Conservation (phyloP, 2,888 invertebrate genomes). For the Nemoura dubitans region DNA sequence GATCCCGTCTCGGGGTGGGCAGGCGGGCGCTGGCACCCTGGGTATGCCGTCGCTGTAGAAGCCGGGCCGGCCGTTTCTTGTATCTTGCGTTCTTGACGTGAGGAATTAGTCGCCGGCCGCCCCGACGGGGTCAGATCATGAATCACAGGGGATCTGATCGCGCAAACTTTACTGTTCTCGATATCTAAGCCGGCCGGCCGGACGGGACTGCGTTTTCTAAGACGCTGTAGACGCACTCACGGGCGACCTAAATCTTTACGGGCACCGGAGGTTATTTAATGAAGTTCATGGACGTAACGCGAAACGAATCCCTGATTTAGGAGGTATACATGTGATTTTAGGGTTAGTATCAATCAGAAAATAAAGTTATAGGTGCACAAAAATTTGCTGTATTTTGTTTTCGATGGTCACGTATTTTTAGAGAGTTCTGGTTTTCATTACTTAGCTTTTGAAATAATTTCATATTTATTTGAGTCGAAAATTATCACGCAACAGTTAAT, state of each 20-base stretch:
- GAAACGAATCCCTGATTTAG: neutral
- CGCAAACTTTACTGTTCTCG: conserved; percentile 33
- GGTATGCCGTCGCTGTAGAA: too few species aligned
- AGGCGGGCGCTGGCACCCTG: neutral
- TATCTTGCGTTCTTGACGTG: conserved; percentile 35
- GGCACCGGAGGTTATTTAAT: neutral
- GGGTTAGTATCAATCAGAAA: neutral
- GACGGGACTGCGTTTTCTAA: neutral
- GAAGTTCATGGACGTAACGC: neutral
- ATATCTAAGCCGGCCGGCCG: neutral
- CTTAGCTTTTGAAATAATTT: too few species aligned
- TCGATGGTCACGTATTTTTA: too few species aligned
- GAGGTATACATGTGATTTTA: neutral
- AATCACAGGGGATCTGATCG: conserved; percentile 46
- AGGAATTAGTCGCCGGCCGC: conserved; percentile 45
- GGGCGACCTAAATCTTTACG: neutral
- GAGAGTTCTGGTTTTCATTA: too few species aligned
- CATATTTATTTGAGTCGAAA: too few species aligned
- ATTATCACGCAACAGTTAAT: neutral
- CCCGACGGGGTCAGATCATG: conserved; percentile 38
- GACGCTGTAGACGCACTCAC: neutral
- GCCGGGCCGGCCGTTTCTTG: neutral
- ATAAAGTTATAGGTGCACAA: neutral
- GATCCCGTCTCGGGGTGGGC: too few species aligned
- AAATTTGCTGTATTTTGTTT: neutral